phyloP scores from a whole-genome alignment of 2,797 vertebrate genomes.

The Cirrhinus molitorella region DNA sequence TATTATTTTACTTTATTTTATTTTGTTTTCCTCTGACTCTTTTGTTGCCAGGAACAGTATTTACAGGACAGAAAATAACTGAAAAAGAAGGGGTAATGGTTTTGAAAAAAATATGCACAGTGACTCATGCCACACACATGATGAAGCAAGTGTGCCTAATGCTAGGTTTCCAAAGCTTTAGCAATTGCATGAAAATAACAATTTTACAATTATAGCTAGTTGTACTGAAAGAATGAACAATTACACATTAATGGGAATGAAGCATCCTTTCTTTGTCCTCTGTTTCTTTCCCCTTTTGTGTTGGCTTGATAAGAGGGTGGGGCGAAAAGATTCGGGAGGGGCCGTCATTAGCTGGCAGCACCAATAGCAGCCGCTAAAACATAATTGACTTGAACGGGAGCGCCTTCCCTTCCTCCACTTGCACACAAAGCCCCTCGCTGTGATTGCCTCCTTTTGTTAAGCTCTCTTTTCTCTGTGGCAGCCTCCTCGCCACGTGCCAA shows the following conservation, averaged over 20 bases:
- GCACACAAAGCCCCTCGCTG: slow-evolving; percentile 54
- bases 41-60: background rate
- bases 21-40: background rate
- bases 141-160: background rate
- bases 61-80: background rate
- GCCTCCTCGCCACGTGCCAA: slow-evolving; percentile 41
- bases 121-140: background rate
- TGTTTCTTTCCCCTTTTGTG: slow-evolving; percentile 5
- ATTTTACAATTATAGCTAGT: slow-evolving; percentile 1
- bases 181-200: slow-evolving; percentile 1
- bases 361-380: slow-evolving; percentile 17
- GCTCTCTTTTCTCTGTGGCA: slow-evolving; percentile 20
- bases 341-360: slow-evolving; percentile 42
- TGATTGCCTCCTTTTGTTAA: slow-evolving; percentile 52
- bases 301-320: slow-evolving; percentile 37
- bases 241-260: background rate
- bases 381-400: slow-evolving; percentile 50
- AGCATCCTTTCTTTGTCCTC: slow-evolving; percentile 34
- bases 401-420: slow-evolving; percentile 49
- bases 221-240: background rate
- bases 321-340: slow-evolving; percentile 24
- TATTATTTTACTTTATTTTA: background rate
- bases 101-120: background rate
- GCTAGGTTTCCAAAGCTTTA: background rate
- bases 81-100: background rate